Evolutionary conservation across 2,888 invertebrate species (phyloP), one percentile per base, ranked within the genome.

Genomic region (Rotaria socialis): DNA sequence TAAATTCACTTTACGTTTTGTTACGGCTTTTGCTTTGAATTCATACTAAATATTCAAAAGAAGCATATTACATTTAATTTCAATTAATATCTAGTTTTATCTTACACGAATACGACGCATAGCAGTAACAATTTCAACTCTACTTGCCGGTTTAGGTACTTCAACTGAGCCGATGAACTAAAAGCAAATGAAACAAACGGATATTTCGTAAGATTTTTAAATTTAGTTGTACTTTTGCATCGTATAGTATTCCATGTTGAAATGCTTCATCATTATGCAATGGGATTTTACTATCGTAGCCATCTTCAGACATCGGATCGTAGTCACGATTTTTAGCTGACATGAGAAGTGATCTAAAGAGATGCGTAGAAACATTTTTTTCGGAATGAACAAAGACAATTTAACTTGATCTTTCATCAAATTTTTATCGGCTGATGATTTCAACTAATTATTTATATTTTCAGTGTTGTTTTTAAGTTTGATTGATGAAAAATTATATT

Each of bases 111-210:
- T 97, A 90, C 96, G 93, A 88, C 98, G 94, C 98, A 99, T 99
- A 88, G 98, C 97, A 88, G 97, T 96, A 87, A 99, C 98, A 91
- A 99, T 99, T 93, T 99, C 98, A 89, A 97, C 95, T 89, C 97
- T 94, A 91, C 96, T 97, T 89, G 95, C 95, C 55, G 98, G 98
- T 89, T 97, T 93, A 35, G 97, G 96, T 89, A 99, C 96, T 92
- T 97, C 97, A 94, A 98, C 94, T 88, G 96, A 96, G 89, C 98
- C 98, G 91, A 99, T 97, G 92, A 96, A 97, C 98, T 99, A 94
- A 85, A 95, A 94, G 89, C 91, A 91, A 91, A 85, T 88, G 55
- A 87, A 86, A 85, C 60, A 84, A 84, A 50, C 27, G 5, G 47
- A 75, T 24, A 19, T 22, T 7, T n/a, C 50, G 50, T 5, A n/a